A percentile compares a stretch with the other conserved stretches of the same genome.
Conservation (phyloP, 2,888 invertebrate genomes). For the Noctua fimbriata region DNA sequence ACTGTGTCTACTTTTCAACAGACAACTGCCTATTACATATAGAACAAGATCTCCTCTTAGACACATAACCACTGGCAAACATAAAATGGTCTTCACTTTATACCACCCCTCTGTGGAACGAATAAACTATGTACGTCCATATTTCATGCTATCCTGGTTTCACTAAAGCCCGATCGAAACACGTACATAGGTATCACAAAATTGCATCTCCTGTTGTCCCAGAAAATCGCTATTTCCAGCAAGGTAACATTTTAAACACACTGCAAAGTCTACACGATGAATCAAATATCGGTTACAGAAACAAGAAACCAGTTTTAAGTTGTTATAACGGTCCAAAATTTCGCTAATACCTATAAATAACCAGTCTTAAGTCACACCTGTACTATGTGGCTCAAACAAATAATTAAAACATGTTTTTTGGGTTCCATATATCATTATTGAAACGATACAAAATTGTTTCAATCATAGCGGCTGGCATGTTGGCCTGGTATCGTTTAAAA, state of each 20-base stretch:
- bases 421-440: conserved; percentile 75
- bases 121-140: conserved; percentile 7
- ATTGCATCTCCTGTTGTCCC: conserved; percentile 27
- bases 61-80: neutral
- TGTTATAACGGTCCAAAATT: conserved; percentile 81
- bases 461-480: conserved; percentile 65
- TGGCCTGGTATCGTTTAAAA: conserved; percentile 53
- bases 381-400: conserved; percentile 81
- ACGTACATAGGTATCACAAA: conserved; percentile 29
- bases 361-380: conserved; percentile 84
- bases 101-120: neutral
- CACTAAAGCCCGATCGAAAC: conserved; percentile 10
- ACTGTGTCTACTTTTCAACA: neutral
- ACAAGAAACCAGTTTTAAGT: conserved; percentile 75
- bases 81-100: neutral
- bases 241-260: conserved; percentile 5
- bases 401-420: conserved; percentile 81
- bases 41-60: neutral
- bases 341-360: conserved; percentile 84
- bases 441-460: conserved; percentile 70
- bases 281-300: conserved; percentile 82
- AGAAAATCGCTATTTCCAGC: conserved; percentile 11
- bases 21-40: too few relatives aligned
- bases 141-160: neutral
- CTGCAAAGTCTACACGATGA: conserved; percentile 56